These are phyloP conservation scores for Clepsis dumicolana DNA, from an alignment of 2,888 invertebrate genomes.

Conservation along the genomic window DNA sequence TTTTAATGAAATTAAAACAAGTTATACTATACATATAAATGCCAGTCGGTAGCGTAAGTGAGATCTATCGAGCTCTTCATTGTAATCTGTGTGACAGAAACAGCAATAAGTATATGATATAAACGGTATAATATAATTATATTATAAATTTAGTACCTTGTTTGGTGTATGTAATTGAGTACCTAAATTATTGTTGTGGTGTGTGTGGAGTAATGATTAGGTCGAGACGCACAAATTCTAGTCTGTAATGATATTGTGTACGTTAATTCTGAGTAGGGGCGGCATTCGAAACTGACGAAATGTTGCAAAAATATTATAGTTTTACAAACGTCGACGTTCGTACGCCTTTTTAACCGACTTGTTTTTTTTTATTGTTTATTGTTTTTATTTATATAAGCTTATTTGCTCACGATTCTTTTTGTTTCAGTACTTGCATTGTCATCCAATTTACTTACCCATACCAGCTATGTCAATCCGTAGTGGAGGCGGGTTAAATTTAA, in stretches of 20 bases:
- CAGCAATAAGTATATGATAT: slow-evolving; percentile 78
- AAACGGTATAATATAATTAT: slow-evolving; percentile 61
- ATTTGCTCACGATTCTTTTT: too few relatives aligned
- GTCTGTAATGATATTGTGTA: slow-evolving; percentile 68
- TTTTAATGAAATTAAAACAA: neutral
- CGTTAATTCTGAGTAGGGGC: slow-evolving; percentile 52
- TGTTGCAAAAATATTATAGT: neutral
- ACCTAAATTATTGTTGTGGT: slow-evolving; percentile 51
- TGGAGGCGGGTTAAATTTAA: too few relatives aligned
- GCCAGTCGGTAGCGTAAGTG: slow-evolving; percentile 63
- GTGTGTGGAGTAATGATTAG: slow-evolving; percentile 56
- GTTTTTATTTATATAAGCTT: too few relatives aligned
- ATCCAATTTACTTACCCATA: too few relatives aligned
- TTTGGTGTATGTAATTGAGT: slow-evolving; percentile 61
- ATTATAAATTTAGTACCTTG: slow-evolving; percentile 52
- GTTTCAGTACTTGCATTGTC: too few relatives aligned
- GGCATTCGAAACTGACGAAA: slow-evolving; percentile 13
- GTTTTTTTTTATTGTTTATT: neutral
- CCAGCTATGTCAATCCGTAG: too few relatives aligned
- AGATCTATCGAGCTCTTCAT: slow-evolving; percentile 78
- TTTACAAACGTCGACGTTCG: neutral
- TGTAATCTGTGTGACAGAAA: slow-evolving; percentile 81
- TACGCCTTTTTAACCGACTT: too few relatives aligned
- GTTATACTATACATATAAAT: slow-evolving; percentile 22
- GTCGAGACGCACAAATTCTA: slow-evolving; percentile 84